Evolutionary conservation across 2,113 vertebrate species (phyloP).

Genomic region (Brienomyrus longianalis): DNA sequence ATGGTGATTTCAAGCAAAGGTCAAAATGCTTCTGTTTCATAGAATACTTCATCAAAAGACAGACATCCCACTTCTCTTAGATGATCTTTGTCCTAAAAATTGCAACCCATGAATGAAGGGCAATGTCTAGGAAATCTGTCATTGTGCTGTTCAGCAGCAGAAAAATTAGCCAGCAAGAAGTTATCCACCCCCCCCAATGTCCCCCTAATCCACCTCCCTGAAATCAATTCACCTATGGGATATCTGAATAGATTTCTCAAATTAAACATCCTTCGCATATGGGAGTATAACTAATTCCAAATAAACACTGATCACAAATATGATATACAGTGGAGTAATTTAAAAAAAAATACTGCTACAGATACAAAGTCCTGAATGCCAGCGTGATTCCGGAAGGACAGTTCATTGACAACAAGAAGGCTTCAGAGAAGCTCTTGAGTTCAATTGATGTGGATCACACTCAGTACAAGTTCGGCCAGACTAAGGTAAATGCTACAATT

Average conservation of each 20-base stretch:
- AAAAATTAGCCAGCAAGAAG: not conserved
- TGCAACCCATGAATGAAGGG: not conserved
- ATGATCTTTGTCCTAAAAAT: not conserved
- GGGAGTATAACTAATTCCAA: not conserved
- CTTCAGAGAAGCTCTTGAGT: slow-evolving; percentile 74
- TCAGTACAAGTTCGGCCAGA: slow-evolving; percentile 84
- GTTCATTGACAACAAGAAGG: slow-evolving; percentile 81
- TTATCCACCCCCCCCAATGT: no score
- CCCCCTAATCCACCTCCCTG: no score
- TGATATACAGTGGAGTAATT: not conserved
- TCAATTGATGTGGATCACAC: slow-evolving; percentile 75
- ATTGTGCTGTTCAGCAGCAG: not conserved
- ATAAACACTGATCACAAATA: not conserved
- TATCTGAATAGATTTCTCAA: not conserved
- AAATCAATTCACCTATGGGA: no score
- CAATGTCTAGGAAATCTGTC: not conserved
- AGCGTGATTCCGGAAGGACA: slow-evolving; percentile 74
- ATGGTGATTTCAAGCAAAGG: slow-evolving; percentile 86
- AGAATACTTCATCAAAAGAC: not conserved
- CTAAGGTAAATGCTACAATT: slow-evolving; percentile 62
- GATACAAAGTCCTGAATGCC: slow-evolving; percentile 68
- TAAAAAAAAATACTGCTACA: not conserved
- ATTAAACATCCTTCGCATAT: not conserved
- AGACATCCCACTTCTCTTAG: not conserved
- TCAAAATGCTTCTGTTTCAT: slow-evolving; percentile 31